Conservation (phyloP, 1,140 invertebrate species). For the Bactericera cockerelli region DNA sequence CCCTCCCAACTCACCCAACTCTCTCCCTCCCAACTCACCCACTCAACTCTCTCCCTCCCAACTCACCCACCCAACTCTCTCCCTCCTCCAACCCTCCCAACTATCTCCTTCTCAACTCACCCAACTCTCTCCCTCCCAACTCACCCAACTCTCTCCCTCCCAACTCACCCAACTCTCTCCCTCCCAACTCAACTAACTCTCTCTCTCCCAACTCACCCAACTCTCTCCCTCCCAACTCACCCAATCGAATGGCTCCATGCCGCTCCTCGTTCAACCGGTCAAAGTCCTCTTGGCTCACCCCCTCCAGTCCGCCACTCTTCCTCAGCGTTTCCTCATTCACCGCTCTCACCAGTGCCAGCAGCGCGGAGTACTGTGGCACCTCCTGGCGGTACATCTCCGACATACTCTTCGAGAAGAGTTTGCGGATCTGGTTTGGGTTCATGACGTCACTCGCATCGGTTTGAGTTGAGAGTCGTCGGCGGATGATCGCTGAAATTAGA, state of each 20-base stretch:
- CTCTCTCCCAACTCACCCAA: no score
- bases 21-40: no score
- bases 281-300: neutral
- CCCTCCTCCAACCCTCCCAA: no score
- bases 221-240: no score
- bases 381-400: neutral
- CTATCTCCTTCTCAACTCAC: no score
- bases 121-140: neutral
- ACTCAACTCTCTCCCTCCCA: no score
- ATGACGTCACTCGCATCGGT: neutral
- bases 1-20: no score
- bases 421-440: neutral
- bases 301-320: neutral
- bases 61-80: no score
- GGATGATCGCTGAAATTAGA: no score
- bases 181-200: no score
- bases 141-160: neutral
- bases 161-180: neutral
- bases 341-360: neutral
- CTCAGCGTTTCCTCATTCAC: neutral
- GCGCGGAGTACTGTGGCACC: neutral
- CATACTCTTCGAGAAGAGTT: neutral
- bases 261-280: neutral
- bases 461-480: neutral
- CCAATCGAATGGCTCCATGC: neutral